These are phyloP conservation scores for Corythaixoides concolor DNA, from an alignment of 2,113 vertebrate species.

Conservation along the genomic window DNA sequence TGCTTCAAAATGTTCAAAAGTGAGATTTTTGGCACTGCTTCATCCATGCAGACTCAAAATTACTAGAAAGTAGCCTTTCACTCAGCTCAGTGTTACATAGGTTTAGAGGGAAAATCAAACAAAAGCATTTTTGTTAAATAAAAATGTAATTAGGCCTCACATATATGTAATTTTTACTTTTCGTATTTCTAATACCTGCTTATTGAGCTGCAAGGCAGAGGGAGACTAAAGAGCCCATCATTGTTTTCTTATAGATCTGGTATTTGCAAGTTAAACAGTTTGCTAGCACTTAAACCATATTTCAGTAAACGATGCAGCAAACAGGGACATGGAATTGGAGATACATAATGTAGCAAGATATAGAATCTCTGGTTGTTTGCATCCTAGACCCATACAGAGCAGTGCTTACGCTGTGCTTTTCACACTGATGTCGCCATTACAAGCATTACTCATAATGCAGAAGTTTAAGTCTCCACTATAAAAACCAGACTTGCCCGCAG, in stretches of 20 bases:
- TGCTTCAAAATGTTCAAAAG: not conserved
- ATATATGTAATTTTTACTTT: not conserved
- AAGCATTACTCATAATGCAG: not conserved
- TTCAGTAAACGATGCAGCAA: not conserved
- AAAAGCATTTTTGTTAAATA: not conserved
- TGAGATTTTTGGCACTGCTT: not conserved
- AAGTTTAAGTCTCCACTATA: not conserved
- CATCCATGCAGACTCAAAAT: not conserved
- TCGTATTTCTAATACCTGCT: not conserved
- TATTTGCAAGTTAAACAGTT: not conserved
- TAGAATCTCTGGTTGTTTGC: not conserved
- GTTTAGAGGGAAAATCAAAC: not conserved
- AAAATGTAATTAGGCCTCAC: not conserved
- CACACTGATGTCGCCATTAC: not conserved
- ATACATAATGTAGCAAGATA: not conserved
- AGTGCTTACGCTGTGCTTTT: not conserved
- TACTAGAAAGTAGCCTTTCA: not conserved
- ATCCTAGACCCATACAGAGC: not conserved
- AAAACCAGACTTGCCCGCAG: not conserved
- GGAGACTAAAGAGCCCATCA: not conserved
- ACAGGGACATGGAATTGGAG: not conserved
- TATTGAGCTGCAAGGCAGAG: not conserved
- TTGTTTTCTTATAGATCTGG: not conserved
- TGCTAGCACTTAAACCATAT: not conserved
- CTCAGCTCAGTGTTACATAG: not conserved